Base-by-base conservation (phyloP, 2,797 vertebrate species). In the Carduelis carduelis region DNA sequence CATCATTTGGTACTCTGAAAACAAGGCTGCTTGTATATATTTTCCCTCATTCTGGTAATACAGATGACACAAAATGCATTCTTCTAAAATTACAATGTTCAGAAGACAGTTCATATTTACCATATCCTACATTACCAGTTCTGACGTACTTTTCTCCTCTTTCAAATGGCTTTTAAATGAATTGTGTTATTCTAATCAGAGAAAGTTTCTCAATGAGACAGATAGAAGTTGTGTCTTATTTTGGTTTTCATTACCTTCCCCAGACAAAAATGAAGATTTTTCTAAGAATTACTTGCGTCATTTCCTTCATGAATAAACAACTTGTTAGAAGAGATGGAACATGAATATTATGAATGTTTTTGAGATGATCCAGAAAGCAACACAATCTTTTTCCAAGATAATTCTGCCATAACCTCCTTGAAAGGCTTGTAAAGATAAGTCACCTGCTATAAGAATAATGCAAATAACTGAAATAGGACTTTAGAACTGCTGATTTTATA, bases 191-290 rank as follows among this genome's bases (percentile, higher is more conserved):
- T 83, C 22, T 44, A 81, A 41, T 53, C 9, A 53, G 34, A 60
- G 10, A n/a, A 78, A 56, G 4, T 30, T 72, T 59, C 65, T 57
- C 28, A 71, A 34, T 0, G 0, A 64, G 3, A 71, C 5, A 72
- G 12, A 22, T 6, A 17, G 37, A 88, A 76, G 18, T 35, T 44
- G 8, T 2, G 22, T 26, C 18, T 69, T 32, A 53, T 74, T 83
- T 77, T 52, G 47, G 37, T 93, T 80, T 77, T 65, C 18, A 30
- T 39, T 80, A 18, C 12, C n/a, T 78, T 70, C 9, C 27, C 17
- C 39, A 87, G 41, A 50, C 16, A 72, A 83, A 85, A 63, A 47
- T 5, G 1, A 12, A 83, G 3, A 3, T 0, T 77, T 80, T 87
- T 79, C 50, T 57, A 43, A 50, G 28, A 81, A 74, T 70, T 10